Percentiles rank a stretch among this genome's conserved stretches.
Evolutionary conservation across 1,140 invertebrate genomes (phyloP).

Genomic region (Brachionus rubens): DNA sequence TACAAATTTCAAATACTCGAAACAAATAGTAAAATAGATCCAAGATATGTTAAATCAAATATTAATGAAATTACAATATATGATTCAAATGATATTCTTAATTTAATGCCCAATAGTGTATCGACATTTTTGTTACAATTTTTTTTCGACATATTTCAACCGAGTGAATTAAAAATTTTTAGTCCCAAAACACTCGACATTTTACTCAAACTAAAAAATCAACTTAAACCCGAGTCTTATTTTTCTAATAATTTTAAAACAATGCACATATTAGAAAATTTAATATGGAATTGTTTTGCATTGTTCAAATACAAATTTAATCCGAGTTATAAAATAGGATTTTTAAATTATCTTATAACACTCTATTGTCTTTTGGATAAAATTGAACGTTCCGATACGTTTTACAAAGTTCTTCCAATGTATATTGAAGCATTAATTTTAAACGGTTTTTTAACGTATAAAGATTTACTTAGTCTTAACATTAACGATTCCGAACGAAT

Average conservation of each 20-base stretch:
- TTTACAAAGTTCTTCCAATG: neutral
- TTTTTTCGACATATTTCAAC: slow-evolving; percentile 42
- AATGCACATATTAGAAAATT: neutral
- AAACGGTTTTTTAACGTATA: neutral
- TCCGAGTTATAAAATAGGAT: slow-evolving; percentile 7
- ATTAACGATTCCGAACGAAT: neutral
- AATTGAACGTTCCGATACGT: neutral
- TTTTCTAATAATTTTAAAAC: neutral
- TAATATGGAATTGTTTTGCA: slow-evolving; percentile 29
- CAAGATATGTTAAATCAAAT: neutral
- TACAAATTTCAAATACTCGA: neutral
- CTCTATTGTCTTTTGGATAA: neutral
- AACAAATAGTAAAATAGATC: too few relatives aligned
- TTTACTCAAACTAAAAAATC: slow-evolving; percentile 9
- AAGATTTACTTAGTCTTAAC: neutral
- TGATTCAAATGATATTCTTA: neutral
- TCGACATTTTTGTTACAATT: slow-evolving; percentile 14
- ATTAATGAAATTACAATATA: neutral
- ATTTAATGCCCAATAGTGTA: slow-evolving; percentile 26
- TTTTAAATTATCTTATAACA: slow-evolving; percentile 14
- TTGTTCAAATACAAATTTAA: slow-evolving; percentile 33
- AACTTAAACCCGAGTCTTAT: neutral
- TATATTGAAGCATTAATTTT: slow-evolving; percentile 29
- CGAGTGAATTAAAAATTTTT: slow-evolving; percentile 5
- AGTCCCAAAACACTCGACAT: neutral